phyloP scores from a whole-genome alignment of 2,797 vertebrate genomes.

The Morus bassanus region DNA sequence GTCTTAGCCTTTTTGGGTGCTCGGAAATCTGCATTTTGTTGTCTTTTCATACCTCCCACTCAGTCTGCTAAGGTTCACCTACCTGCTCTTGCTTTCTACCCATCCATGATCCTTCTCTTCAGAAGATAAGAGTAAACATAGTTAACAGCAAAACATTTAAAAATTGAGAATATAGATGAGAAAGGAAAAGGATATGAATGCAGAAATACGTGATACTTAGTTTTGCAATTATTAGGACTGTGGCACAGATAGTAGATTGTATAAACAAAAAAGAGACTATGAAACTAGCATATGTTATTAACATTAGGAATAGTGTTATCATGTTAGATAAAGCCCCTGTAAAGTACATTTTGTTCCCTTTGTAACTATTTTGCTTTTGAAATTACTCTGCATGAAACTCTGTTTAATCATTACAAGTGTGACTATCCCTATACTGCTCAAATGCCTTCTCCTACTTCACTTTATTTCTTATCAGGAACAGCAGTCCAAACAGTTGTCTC shows the following conservation, averaged over 20 bases:
- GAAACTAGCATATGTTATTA: not conserved
- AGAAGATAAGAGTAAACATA: not conserved
- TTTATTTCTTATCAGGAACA: constrained; percentile 73
- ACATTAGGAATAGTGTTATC: constrained; percentile 36
- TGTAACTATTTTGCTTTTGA: constrained; percentile 65
- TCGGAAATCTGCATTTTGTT: not conserved
- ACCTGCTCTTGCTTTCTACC: not conserved
- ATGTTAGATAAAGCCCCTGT: constrained; percentile 54
- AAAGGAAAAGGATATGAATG: not conserved
- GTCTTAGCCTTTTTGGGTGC: not conserved
- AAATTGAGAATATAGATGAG: not conserved
- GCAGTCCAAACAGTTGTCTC: constrained; percentile 76
- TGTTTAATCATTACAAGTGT: constrained; percentile 73
- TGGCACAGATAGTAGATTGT: not conserved
- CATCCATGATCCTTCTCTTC: not conserved
- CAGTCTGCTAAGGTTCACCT: not conserved
- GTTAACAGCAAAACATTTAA: not conserved
- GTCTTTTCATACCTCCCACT: not conserved
- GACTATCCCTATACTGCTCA: constrained; percentile 72
- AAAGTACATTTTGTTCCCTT: constrained; percentile 57
- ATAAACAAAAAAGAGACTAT: not conserved
- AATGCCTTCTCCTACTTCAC: constrained; percentile 65
- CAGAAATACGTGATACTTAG: not conserved
- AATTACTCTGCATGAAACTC: constrained; percentile 67
- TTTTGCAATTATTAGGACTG: not conserved